Base-by-base conservation (phyloP, 1,140 invertebrate genomes). In the Eurytemora carolleeae region DNA sequence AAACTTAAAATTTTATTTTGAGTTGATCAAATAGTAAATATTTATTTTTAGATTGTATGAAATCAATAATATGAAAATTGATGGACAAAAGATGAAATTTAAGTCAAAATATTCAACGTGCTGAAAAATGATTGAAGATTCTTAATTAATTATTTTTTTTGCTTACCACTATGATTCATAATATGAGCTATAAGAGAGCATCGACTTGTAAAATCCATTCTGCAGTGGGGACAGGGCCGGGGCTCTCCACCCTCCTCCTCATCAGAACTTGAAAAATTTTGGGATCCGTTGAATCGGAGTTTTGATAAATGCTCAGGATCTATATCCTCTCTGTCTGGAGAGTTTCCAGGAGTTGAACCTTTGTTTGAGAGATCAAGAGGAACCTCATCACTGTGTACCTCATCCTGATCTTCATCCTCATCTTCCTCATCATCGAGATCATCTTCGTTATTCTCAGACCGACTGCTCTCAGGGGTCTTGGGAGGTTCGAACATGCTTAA, bases 351-450 rank as follows among this genome's bases (percentile, higher is more conserved):
- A 23, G 63, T 63, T 20, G 66, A 67, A 22, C 65, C 65, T 53
- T 65, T 67, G 22, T 66, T 67, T 18, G 66, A 67, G 23, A 67
- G 61, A 54, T 67, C 66, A 26, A 67, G 61, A 18, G 66, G 64
- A 24, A 64, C 59, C 12, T 69, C 66, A 20, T 69, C 66, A 57
- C 67, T 67, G n/a, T 55, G 31, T 44, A 63, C 64, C 44, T 58
- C 31, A n/a, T 44, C 31, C 31, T 44, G 7, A 44, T 44, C n/a
- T n/a, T 44, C 31, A 44, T 44, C 31, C 31, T 44, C 31, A 44
- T 44, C 31, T 12, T 12, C 31, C 7, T n/a, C 31, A 44, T 44
- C 31, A 44, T 44, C 31, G n/a, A 12, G 7, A 12, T 44, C 31
- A n/a, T 44, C 31, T 12, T 44, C 31, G n/a, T 44, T 44, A n/a